A percentile compares a stretch with the other conserved stretches of the same genome.
Conservation (phyloP, 92 coral and sea anemone genomes). For the Epizoanthus fatuus region DNA sequence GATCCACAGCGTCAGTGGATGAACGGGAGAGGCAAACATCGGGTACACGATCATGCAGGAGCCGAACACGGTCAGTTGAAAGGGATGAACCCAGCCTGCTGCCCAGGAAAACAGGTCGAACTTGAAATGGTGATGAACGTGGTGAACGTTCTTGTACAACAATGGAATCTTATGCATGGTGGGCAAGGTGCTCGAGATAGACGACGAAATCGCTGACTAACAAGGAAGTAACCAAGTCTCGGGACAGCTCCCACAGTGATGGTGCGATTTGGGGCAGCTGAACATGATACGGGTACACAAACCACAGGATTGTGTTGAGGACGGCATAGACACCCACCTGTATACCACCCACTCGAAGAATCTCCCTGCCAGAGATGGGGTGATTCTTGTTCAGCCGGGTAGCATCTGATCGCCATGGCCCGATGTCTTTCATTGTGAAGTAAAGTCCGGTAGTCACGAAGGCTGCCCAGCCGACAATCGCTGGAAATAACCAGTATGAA, state of each 20-base stretch:
- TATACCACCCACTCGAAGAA: slow-evolving; percentile 39
- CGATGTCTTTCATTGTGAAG: slow-evolving; percentile 43
- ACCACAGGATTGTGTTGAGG: slow-evolving; percentile 29
- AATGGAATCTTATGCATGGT: slow-evolving; percentile 33
- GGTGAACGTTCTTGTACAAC: slow-evolving; percentile 27
- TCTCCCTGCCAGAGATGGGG: slow-evolving; percentile 31
- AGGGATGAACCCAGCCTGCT: slow-evolving; percentile 41
- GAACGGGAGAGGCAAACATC: slow-evolving; percentile 23
- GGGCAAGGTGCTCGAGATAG: slow-evolving; percentile 32
- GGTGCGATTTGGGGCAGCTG: slow-evolving; percentile 31
- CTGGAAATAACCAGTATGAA: slow-evolving; percentile 22
- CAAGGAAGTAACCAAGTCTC: slow-evolving; percentile 13
- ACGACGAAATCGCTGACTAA: slow-evolving; percentile 38
- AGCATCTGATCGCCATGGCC: slow-evolving; percentile 41
- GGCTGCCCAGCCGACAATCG: slow-evolving; percentile 30
- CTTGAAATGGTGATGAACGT: slow-evolving; percentile 33
- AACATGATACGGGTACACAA: slow-evolving; percentile 16
- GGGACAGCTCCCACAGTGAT: slow-evolving; percentile 21
- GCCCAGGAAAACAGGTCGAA: slow-evolving; percentile 31
- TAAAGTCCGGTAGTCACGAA: slow-evolving; percentile 24
- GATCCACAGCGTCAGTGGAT: slow-evolving; percentile 35
- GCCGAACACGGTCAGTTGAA: slow-evolving; percentile 34
- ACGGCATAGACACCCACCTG: slow-evolving; percentile 37
- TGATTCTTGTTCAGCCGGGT: slow-evolving; percentile 37
- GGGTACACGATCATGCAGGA: slow-evolving; percentile 38